Evolutionary conservation across 2,113 vertebrate genomes (phyloP), one percentile per base, ranked within the genome.

Genomic region (Nycticorax nycticorax): DNA sequence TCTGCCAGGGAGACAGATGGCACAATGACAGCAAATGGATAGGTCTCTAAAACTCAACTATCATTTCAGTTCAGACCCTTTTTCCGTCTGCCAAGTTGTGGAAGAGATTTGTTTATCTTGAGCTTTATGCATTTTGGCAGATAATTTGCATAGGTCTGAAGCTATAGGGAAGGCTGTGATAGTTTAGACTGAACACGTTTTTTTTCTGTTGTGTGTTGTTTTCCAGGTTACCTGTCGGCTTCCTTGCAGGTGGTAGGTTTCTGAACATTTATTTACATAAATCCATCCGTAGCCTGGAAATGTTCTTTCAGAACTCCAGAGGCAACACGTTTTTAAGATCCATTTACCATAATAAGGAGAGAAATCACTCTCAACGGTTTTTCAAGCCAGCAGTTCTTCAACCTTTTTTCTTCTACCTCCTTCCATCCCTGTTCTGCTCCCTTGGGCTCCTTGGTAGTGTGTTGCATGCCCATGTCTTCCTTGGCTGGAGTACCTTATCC

Each of bases 1-100:
- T 91, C 74, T 94, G 96, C 96, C 92, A 96, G 86, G 80, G 52
- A 92, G 93, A 96, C 97, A 97, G 96, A 97, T 96, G 94, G 95
- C 82, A 91, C 1, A 4, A 95, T 95, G 94, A 95, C 96, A 97
- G 94, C 60, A 92, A 97, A 95, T 96, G 89, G 95, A 95, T 95
- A 85, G 85, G 74, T 85, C 93, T 89, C 91, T 95, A 93, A 96
- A 97, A 95, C 92, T 96, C 97, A 95, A 95, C 96, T 96, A 94
- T 84, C 89, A 72, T 91, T 96, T 92, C 87, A 95, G 87, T 71
- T 94, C 82, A 86, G 83, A 72, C 87, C 88, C 56, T 93, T 96
- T 78, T 90, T 63, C 78, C 2, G 2, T 74, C 91, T 92, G 96
- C 95, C 86, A 95, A 63, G 69, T 55, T 66, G 79, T 90, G 69